These are phyloP conservation scores for Ceratina australensis DNA, from an alignment of 1,140 invertebrate species.

Conservation along the genomic window DNA sequence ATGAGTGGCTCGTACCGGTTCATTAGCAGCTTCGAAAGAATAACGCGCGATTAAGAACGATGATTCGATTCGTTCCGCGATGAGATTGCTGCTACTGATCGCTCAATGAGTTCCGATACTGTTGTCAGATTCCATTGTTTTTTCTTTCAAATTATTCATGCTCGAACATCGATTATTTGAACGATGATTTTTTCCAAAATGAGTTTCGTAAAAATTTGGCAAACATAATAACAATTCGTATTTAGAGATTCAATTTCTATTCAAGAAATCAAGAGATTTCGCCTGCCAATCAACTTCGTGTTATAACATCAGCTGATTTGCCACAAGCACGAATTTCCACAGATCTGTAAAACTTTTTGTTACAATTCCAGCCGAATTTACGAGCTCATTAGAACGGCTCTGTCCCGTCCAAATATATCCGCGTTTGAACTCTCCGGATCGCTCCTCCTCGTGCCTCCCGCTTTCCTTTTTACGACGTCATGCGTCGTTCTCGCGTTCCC, in stretches of 20 bases:
- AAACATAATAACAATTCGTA: too few relatives aligned
- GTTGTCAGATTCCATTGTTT: neutral
- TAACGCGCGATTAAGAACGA: constrained; percentile 28
- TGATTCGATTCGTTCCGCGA: constrained; percentile 29
- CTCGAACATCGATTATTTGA: too few relatives aligned
- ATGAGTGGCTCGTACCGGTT: constrained; percentile 48
- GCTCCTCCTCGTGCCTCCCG: neutral
- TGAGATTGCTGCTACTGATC: neutral
- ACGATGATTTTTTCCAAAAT: too few relatives aligned
- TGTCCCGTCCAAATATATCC: neutral
- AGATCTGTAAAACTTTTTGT: too few relatives aligned
- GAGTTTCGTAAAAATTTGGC: too few relatives aligned
- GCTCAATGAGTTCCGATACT: neutral
- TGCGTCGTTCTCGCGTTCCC: neutral
- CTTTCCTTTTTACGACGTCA: constrained; percentile 12
- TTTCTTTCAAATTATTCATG: neutral
- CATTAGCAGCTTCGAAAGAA: constrained; percentile 47
- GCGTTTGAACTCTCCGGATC: neutral
- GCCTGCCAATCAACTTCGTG: too few relatives aligned
- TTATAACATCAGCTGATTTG: too few relatives aligned
- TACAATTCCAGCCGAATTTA: too few relatives aligned
- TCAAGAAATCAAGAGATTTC: too few relatives aligned
- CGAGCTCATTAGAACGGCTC: too few relatives aligned
- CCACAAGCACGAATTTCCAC: too few relatives aligned
- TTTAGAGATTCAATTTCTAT: too few relatives aligned